Evolutionary conservation across 2,797 vertebrate genomes (phyloP).

Genomic region (Thunnus albacares): DNA sequence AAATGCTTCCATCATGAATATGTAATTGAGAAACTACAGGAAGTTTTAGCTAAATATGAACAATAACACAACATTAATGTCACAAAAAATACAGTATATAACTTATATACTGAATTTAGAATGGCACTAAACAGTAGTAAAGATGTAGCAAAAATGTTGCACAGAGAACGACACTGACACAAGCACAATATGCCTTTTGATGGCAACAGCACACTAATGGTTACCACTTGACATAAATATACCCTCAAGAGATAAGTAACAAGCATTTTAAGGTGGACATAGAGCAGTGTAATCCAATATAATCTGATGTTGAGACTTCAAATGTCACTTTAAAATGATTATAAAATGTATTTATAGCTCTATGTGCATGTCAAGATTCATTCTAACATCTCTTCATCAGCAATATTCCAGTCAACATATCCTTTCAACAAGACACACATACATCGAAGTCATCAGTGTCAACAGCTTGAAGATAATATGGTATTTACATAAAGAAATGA

Average conservation of each 20-base stretch:
- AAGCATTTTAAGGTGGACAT: neutral
- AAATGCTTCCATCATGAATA: neutral
- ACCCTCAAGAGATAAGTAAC: neutral
- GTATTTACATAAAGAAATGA: constrained; percentile 50
- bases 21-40: neutral
- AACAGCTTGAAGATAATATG: constrained; percentile 21
- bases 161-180: neutral
- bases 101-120: neutral
- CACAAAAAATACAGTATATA: too few relatives aligned
- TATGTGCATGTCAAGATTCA: neutral
- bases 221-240: neutral
- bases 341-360: neutral
- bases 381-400: neutral
- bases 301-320: neutral
- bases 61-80: neutral
- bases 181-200: neutral
- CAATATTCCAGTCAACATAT: neutral
- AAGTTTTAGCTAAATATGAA: neutral
- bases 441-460: constrained; percentile 24
- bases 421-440: neutral
- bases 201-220: neutral
- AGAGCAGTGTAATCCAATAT: neutral
- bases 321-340: neutral
- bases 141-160: neutral
- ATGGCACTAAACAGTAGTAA: too few relatives aligned